phyloP scores from a whole-genome alignment of 30 jellyfish, hydroid and myxozoan species.

The Turritopsis rubra region DNA sequence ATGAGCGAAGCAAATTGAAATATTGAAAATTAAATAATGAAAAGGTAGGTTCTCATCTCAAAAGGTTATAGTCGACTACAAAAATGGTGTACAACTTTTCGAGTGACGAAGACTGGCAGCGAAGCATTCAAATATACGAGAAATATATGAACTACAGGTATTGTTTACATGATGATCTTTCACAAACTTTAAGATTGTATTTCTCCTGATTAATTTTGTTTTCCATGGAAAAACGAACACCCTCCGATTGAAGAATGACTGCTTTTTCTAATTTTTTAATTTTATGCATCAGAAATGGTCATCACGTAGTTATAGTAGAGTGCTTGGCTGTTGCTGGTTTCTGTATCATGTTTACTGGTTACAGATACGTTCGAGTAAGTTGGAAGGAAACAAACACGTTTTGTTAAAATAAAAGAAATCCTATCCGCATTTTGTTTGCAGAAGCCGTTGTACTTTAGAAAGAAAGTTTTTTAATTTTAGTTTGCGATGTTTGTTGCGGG shows the following conservation, averaged over 20 bases:
- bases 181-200: too few relatives aligned
- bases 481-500: conserved; percentile 77
- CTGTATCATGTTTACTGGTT: conserved; percentile 46
- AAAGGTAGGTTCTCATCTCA: background rate
- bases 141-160: background rate
- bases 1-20: background rate
- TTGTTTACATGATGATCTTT: background rate
- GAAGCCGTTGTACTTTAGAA: background rate
- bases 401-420: background rate
- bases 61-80: background rate
- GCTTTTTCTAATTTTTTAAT: too few relatives aligned
- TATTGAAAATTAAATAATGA: background rate
- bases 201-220: too few relatives aligned
- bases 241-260: too few relatives aligned
- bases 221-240: too few relatives aligned
- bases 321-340: conserved; percentile 50
- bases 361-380: conserved; percentile 61
- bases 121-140: conserved; percentile 4
- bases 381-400: background rate
- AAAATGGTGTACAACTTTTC: background rate
- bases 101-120: background rate
- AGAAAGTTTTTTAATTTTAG: conserved; percentile 30
- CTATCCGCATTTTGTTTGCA: too few relatives aligned
- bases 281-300: conserved; percentile 26
- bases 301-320: conserved; percentile 51